Base-by-base conservation (phyloP, 1,140 invertebrate species). In the Bombus pascuorum region DNA sequence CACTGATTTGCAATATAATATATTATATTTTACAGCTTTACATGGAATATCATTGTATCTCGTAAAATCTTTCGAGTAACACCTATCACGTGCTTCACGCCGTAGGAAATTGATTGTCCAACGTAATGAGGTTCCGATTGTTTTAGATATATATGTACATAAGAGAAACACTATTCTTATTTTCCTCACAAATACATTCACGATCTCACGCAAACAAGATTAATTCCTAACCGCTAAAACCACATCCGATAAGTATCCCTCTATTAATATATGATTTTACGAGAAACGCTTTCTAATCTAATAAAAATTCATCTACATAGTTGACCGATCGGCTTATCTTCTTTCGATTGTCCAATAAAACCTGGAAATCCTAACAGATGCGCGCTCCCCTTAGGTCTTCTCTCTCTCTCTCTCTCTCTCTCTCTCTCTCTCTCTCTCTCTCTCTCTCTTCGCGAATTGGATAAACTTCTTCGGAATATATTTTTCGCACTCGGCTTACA, bases 401-500 rank as follows among this genome's bases (percentile, higher is more conserved):
- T 53, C 47, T 18, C 15, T 18, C 47, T 5, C 47, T 15, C 44
- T 47, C 44, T 15, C 44, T 47, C 15, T 37, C 37, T 4, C 37
- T 37, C 3, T 37, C 37, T 37, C 3, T 47, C 4, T 15, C 13
- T 47, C 15, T 15, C 13, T 15, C 13, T 44, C 13, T 18, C 44
- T 18, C 44, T 15, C 10, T 39, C 6, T 42, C 32, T 34, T 1
- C 34, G 13, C 28, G 28, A 42, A 62, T 77, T 42, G 37, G 44
- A 47, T 9, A n/a, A 34, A 77, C 37, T 65, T 62, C 10, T 18
- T 28, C 9, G 5, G 25, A 76, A 44, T 42, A 62, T 25, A 39
- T 59, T 78, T 70, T 59, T 22, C 44, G 42, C 66, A 18, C 12
- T 83, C 65, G 39, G 39, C 47, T 84, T 78, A 71, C 65, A 68